Percentiles rank a stretch among this genome's conserved stretches.
Conservation (phyloP, 2,797 vertebrate species). For the Danio choprae region DNA sequence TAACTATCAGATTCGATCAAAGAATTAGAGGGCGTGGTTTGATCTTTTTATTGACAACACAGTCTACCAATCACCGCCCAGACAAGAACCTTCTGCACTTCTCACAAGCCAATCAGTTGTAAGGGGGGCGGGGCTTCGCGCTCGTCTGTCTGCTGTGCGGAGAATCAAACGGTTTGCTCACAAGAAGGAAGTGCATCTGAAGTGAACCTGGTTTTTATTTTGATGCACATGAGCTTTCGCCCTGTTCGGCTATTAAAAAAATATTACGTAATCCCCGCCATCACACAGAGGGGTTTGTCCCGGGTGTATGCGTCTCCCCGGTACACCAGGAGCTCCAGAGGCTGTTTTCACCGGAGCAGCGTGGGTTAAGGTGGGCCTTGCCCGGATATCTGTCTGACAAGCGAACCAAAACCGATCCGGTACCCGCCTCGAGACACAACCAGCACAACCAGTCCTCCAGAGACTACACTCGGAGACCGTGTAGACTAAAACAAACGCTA, state of each 20-base stretch:
- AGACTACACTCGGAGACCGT: slow-evolving; percentile 9
- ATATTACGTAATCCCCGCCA: slow-evolving; percentile 36
- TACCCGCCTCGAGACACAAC: slow-evolving; percentile 14
- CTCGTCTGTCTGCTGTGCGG: slow-evolving; percentile 41
- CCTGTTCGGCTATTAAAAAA: slow-evolving; percentile 18
- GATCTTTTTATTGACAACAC: background rate
- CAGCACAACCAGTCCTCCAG: slow-evolving; percentile 14
- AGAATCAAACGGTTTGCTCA: slow-evolving; percentile 43
- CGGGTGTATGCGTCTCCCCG: slow-evolving; percentile 29
- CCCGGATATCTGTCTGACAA: slow-evolving; percentile 66
- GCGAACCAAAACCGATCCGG: slow-evolving; percentile 51
- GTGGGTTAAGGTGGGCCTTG: slow-evolving; percentile 69
- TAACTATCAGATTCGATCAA: background rate
- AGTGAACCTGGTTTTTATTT: slow-evolving; percentile 34
- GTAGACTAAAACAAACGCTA: slow-evolving; percentile 40
- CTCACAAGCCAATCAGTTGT: slow-evolving; percentile 51
- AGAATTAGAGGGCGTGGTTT: slow-evolving; percentile 32
- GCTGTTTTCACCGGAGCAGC: slow-evolving; percentile 54
- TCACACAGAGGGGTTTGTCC: slow-evolving; percentile 22
- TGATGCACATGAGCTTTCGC: slow-evolving; percentile 44
- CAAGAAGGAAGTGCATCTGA: slow-evolving; percentile 63
- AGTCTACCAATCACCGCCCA: slow-evolving; percentile 49
- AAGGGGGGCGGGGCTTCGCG: slow-evolving; percentile 50
- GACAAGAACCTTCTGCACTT: background rate
- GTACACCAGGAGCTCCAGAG: slow-evolving; percentile 22